These are phyloP conservation scores for Hippocampus abdominalis DNA, from an alignment of 2,113 vertebrate species.

Conservation along the genomic window DNA sequence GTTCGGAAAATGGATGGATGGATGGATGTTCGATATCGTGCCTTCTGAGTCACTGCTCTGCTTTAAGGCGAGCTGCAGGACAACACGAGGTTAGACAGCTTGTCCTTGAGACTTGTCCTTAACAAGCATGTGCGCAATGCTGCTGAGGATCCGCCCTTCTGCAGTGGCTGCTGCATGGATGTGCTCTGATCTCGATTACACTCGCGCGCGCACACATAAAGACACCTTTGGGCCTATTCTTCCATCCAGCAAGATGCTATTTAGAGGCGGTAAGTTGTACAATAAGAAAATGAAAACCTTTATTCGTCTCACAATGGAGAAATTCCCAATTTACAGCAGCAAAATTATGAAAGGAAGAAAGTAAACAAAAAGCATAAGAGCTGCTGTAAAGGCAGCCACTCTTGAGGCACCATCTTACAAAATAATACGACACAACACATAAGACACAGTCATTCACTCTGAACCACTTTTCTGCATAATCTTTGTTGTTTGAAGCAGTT, in stretches of 20 bases:
- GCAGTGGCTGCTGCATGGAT: conserved; percentile 66
- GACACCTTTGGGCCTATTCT: conserved; percentile 7
- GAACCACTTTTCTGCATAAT: too few relatives aligned
- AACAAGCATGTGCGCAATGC: conserved; percentile 32
- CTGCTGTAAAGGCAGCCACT: too few relatives aligned
- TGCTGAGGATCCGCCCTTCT: conserved; percentile 60
- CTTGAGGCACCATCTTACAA: too few relatives aligned
- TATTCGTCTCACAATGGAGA: too few relatives aligned
- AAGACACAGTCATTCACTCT: too few relatives aligned
- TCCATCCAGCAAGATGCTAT: conserved; percentile 13
- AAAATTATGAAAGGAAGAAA: too few relatives aligned
- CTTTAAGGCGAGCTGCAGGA: conserved; percentile 24
- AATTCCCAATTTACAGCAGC: too few relatives aligned
- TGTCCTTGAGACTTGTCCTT: conserved; percentile 64
- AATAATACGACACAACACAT: too few relatives aligned
- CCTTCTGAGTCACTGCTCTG: not conserved
- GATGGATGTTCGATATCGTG: not conserved
- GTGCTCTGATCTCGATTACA: conserved; percentile 54
- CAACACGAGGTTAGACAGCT: conserved; percentile 24
- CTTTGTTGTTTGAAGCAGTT: too few relatives aligned
- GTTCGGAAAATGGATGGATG: too few relatives aligned
- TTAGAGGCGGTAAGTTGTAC: not conserved
- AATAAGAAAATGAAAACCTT: not conserved
- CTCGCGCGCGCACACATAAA: conserved; percentile 10
- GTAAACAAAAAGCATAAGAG: too few relatives aligned